These are phyloP conservation scores for Pangasius mekongensis DNA, from an alignment of 2,797 vertebrate genomes.

Conservation along the genomic window DNA sequence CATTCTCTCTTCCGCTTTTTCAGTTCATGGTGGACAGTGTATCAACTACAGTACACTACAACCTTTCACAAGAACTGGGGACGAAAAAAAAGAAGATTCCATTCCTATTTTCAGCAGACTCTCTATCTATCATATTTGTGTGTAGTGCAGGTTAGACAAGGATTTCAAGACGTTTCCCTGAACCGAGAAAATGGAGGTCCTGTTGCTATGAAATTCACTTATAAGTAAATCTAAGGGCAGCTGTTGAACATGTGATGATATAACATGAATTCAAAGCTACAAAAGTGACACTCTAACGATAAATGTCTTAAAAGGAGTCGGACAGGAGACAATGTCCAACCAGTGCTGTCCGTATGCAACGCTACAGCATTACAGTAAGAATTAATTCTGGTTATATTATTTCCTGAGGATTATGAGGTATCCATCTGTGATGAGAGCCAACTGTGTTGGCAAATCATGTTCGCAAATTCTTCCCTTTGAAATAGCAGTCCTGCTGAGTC, in stretches of 20 bases:
- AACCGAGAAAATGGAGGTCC: not conserved
- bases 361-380: not conserved
- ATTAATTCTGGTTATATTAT: not conserved
- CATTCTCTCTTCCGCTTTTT: not conserved
- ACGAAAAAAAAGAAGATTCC: not conserved
- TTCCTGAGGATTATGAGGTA: not conserved
- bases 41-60: not conserved
- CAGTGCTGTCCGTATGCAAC: not conserved
- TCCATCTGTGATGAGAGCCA: not conserved
- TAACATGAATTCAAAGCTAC: not conserved
- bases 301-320: not conserved
- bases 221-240: not conserved
- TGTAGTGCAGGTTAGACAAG: not conserved
- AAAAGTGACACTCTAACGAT: not conserved
- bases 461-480: not conserved
- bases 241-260: not conserved
- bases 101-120: not conserved
- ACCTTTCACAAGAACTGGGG: not conserved
- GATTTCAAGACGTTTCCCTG: not conserved
- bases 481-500: not conserved
- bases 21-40: not conserved
- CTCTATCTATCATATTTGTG: not conserved
- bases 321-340: not conserved
- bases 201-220: not conserved
- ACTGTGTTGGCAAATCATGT: not conserved